These are phyloP conservation scores for Chondrosia reniformis DNA, from an alignment of 37 sponge, comb jelly and placozoan genomes.

Conservation along the genomic window DNA sequence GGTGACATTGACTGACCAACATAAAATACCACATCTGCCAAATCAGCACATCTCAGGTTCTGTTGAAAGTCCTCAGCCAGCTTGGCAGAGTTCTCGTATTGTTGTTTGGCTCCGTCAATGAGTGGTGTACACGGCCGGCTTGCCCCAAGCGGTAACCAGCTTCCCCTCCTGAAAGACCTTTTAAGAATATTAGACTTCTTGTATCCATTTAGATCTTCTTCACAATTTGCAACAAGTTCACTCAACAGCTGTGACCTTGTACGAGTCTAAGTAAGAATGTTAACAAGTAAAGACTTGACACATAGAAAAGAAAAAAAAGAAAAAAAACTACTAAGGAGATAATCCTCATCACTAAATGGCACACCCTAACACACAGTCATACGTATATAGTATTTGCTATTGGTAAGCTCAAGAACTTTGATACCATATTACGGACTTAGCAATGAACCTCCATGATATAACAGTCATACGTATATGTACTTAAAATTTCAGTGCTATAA, in stretches of 20 bases:
- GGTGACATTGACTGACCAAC: constrained; percentile 50
- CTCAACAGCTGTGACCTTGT: not conserved
- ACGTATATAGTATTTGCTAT: too few relatives aligned
- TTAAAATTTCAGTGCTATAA: not conserved
- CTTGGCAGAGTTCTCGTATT: constrained; percentile 71
- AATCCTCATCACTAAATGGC: too few relatives aligned
- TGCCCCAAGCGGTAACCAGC: constrained; percentile 11
- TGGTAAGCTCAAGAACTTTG: too few relatives aligned
- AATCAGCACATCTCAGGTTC: constrained; percentile 55
- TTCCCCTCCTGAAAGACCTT: not conserved
- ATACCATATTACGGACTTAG: too few relatives aligned
- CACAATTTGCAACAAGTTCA: not conserved
- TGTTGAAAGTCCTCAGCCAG: constrained; percentile 76
- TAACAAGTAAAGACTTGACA: not conserved
- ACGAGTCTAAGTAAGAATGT: not conserved
- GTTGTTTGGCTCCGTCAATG: constrained; percentile 64
- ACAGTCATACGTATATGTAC: too few relatives aligned
- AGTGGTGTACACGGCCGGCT: constrained; percentile 73
- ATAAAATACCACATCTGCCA: constrained; percentile 78
- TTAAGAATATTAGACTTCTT: not conserved
- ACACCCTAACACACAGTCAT: too few relatives aligned
- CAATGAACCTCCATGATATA: too few relatives aligned
- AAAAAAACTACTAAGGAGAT: not conserved
- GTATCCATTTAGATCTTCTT: not conserved
- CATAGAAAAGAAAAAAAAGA: not conserved